Conservation (phyloP, 2,113 vertebrate species). For the Cercopithecus mona region DNA sequence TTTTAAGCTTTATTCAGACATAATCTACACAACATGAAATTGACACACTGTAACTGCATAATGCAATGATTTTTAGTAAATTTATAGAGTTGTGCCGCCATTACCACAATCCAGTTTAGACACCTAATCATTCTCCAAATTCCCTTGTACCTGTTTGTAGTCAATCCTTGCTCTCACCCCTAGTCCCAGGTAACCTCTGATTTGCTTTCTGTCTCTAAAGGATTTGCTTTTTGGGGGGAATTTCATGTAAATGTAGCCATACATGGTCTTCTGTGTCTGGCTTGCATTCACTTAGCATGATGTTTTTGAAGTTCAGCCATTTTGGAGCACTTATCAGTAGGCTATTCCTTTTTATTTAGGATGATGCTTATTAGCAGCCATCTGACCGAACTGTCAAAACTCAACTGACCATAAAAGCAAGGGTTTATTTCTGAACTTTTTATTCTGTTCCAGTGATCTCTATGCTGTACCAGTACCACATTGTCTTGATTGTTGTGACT, state of each 20-base stretch:
- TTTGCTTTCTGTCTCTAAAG: background rate
- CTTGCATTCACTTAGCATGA: background rate
- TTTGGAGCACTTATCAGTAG: background rate
- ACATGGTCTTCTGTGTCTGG: background rate
- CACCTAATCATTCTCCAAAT: background rate
- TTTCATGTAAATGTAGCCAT: background rate
- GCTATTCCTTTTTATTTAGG: conserved; percentile 23
- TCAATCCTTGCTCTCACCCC: background rate
- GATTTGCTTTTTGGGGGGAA: background rate
- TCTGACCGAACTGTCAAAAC: background rate
- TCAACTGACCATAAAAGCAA: background rate
- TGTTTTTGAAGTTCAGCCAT: background rate
- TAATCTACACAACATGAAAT: background rate
- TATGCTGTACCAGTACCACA: background rate
- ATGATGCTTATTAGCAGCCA: background rate
- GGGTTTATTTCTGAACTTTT: conserved; percentile 15
- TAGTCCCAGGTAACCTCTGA: background rate
- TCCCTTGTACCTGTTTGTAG: background rate
- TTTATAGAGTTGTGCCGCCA: background rate
- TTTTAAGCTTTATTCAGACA: background rate
- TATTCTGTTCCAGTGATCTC: background rate
- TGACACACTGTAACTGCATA: background rate
- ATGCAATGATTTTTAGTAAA: background rate
- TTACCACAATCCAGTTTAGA: background rate
- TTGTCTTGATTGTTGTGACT: background rate